These are phyloP conservation scores for Sceloporus undulatus DNA, from an alignment of 2,113 vertebrate species.

Conservation along the genomic window DNA sequence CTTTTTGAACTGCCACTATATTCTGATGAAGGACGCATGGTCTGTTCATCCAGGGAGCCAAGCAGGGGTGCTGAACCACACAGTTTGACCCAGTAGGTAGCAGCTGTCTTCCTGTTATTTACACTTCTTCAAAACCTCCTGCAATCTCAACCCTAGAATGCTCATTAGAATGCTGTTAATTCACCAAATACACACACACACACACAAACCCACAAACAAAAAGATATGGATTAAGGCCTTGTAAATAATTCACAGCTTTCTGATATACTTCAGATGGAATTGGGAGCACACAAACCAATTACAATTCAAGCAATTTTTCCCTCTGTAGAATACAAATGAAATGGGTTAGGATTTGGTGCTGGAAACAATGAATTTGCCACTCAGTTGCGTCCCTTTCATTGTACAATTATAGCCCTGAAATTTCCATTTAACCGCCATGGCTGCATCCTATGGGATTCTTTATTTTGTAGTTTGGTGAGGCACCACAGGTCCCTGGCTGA, in stretches of 20 bases:
- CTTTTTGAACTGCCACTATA: conserved; percentile 5
- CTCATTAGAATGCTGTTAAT: conserved; percentile 51
- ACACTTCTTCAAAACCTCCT: conserved; percentile 50
- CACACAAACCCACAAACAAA: not conserved
- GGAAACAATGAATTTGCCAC: not conserved
- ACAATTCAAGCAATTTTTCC: not conserved
- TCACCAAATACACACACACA: not conserved
- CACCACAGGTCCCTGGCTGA: too few relatives aligned
- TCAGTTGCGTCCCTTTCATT: too few relatives aligned
- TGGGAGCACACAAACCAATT: not conserved
- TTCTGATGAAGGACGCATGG: conserved; percentile 33
- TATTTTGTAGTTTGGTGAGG: too few relatives aligned
- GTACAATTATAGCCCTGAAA: too few relatives aligned
- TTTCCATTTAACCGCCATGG: too few relatives aligned
- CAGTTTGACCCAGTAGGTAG: conserved; percentile 13
- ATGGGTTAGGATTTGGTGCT: too few relatives aligned
- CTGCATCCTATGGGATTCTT: too few relatives aligned
- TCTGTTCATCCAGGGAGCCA: accelerated
- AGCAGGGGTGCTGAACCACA: conserved; percentile 9
- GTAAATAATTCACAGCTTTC: conserved; percentile 43
- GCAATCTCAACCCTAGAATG: conserved; percentile 34
- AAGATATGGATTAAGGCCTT: conserved; percentile 32
- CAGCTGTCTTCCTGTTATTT: conserved; percentile 67
- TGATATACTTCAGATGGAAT: conserved; percentile 13
- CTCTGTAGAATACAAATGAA: too few relatives aligned